Percentiles rank a stretch among this genome's conserved stretches.
Evolutionary conservation across 2,113 vertebrate species (phyloP).

Genomic region (Tachycineta bicolor): DNA sequence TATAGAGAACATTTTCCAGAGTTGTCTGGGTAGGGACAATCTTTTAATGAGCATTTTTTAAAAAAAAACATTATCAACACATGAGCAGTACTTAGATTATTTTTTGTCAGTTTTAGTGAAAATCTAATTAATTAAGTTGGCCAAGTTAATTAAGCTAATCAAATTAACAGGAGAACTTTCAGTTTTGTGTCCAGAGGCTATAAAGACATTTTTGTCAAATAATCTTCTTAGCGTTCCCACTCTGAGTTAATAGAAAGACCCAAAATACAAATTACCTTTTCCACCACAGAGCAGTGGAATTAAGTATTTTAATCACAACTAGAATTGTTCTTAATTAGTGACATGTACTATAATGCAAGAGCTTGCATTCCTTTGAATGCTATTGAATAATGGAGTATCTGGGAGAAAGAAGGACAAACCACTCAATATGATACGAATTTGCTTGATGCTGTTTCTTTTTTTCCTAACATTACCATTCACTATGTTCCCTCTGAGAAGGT

Average conservation of each 20-base stretch:
- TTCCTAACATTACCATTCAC: neutral
- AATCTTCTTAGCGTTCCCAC: neutral
- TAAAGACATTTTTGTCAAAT: slow-evolving; percentile 2
- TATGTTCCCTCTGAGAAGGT: neutral
- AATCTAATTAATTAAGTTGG: slow-evolving; percentile 21
- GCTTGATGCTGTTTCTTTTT: neutral
- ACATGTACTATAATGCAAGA: neutral
- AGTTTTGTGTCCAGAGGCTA: slow-evolving; percentile 32
- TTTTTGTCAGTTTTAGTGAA: neutral
- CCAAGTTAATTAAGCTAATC: slow-evolving; percentile 39
- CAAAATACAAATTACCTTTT: neutral
- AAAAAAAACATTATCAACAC: neutral
- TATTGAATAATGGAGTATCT: neutral
- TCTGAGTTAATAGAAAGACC: neutral
- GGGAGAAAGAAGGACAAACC: neutral
- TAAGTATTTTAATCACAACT: slow-evolving; percentile 31
- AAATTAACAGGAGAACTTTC: neutral
- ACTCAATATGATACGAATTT: neutral
- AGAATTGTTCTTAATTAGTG: slow-evolving; percentile 14
- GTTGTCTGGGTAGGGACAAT: neutral
- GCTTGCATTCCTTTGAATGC: neutral
- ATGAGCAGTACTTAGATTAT: neutral
- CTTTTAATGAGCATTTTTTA: neutral
- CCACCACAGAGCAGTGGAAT: slow-evolving; percentile 9
- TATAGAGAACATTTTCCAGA: neutral